These are phyloP conservation scores for Ammospiza caudacuta DNA, from an alignment of 2,113 vertebrate genomes.

Conservation along the genomic window DNA sequence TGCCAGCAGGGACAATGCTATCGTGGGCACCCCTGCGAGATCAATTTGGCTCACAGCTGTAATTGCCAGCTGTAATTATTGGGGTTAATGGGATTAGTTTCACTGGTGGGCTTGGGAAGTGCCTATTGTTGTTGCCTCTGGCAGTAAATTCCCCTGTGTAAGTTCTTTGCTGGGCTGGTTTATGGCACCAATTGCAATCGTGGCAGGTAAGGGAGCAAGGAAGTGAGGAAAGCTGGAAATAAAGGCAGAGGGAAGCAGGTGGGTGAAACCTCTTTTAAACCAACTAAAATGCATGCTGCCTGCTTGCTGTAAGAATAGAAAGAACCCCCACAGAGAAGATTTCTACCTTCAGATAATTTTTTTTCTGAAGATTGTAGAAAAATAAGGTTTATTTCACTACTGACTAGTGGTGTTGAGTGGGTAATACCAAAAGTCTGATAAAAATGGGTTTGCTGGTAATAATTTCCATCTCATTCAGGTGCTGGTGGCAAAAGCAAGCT, in stretches of 20 bases:
- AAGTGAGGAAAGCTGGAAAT: background rate
- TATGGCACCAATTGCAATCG: background rate
- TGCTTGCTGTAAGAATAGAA: background rate
- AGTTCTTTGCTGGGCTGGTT: background rate
- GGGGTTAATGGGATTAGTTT: slow-evolving; percentile 55
- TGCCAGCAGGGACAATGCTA: background rate
- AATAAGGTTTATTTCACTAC: background rate
- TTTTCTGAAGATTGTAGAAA: background rate
- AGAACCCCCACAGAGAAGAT: background rate
- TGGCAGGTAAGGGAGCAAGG: background rate
- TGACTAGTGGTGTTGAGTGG: background rate
- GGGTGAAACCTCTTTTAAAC: background rate
- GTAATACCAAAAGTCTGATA: background rate
- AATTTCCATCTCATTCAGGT: background rate
- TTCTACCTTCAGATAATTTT: background rate
- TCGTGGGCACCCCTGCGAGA: slow-evolving; percentile 9
- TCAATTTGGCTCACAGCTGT: slow-evolving; percentile 55
- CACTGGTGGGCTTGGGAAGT: background rate
- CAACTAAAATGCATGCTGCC: background rate
- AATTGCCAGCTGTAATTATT: slow-evolving; percentile 40
- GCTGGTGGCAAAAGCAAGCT: background rate
- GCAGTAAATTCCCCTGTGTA: background rate
- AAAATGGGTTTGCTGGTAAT: background rate
- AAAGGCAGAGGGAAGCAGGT: background rate
- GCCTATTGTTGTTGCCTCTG: background rate